These are phyloP conservation scores for Lordiphosa collinella DNA, from an alignment of 1,140 invertebrate genomes.

Conservation along the genomic window DNA sequence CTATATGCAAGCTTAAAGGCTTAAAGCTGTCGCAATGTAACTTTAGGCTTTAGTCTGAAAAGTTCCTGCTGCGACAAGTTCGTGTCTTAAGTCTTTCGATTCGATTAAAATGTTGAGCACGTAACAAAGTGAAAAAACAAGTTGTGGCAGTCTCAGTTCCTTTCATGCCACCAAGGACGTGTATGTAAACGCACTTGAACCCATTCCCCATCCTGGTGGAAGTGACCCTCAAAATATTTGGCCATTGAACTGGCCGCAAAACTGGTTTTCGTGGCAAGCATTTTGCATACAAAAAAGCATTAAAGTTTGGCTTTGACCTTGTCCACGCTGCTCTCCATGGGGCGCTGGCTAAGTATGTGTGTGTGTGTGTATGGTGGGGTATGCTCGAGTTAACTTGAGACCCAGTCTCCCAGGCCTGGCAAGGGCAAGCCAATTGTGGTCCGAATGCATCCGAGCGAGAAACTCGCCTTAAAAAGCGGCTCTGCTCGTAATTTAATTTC, in stretches of 20 bases:
- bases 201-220: constrained; percentile 19
- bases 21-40: constrained; percentile 56
- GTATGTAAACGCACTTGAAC: constrained; percentile 61
- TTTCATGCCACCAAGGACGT: constrained; percentile 65
- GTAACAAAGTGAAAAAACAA: constrained; percentile 40
- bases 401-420: constrained; percentile 16
- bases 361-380: constrained; percentile 16
- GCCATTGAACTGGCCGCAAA: constrained; percentile 68
- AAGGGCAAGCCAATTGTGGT: constrained; percentile 56
- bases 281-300: constrained; percentile 59
- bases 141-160: constrained; percentile 31
- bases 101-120: constrained; percentile 59
- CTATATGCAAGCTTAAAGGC: constrained; percentile 63
- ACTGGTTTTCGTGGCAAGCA: constrained; percentile 50
- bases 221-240: constrained; percentile 57
- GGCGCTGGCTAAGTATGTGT: constrained; percentile 33
- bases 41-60: constrained; percentile 24
- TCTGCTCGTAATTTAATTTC: constrained; percentile 61
- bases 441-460: constrained; percentile 65
- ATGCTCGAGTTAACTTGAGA: constrained; percentile 66
- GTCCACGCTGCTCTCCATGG: constrained; percentile 56
- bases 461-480: constrained; percentile 17
- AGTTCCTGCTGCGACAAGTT: constrained; percentile 63
- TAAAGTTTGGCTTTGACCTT: constrained; percentile 63
- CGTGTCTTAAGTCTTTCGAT: constrained; percentile 50